phyloP scores from a whole-genome alignment of 1,140 invertebrate genomes.

The Microplitis mediator region DNA sequence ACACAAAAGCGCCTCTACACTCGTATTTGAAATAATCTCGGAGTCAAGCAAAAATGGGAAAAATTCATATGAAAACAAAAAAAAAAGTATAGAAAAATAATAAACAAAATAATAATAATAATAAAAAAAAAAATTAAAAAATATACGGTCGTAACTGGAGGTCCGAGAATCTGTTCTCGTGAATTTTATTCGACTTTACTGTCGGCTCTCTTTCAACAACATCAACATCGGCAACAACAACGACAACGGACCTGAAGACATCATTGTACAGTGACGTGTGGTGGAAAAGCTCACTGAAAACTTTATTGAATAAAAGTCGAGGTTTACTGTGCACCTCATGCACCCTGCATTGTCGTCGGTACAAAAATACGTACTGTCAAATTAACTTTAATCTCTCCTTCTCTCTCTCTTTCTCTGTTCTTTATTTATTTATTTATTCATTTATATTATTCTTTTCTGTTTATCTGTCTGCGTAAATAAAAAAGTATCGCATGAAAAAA shows the following conservation, averaged over 20 bases:
- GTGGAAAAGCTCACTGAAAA: not conserved
- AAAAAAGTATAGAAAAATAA: constrained; percentile 19
- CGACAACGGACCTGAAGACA: constrained; percentile 4
- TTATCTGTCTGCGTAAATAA: not conserved
- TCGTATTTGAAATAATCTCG: constrained; percentile 38
- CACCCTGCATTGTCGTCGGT: not conserved
- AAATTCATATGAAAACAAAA: constrained; percentile 6
- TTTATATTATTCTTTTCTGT: not conserved
- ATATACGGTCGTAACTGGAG: not conserved
- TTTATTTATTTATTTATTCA: not conserved
- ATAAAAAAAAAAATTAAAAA: not conserved
- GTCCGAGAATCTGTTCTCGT: constrained; percentile 12
- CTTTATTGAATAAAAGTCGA: not conserved
- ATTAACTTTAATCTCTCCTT: not conserved
- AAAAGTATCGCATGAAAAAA: not conserved
- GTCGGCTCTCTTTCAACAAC: not conserved
- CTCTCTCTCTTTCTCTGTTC: not conserved
- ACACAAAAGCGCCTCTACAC: constrained; percentile 57
- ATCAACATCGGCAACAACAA: not conserved
- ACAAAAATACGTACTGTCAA: not conserved
- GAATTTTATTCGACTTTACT: constrained; percentile 5
- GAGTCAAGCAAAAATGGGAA: constrained; percentile 30
- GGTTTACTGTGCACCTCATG: too few relatives aligned
- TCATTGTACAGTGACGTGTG: too few relatives aligned
- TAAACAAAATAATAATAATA: constrained; percentile 8